These are phyloP conservation scores for Sphaerophoria taeniata DNA, from an alignment of 2,888 invertebrate genomes.

Conservation along the genomic window DNA sequence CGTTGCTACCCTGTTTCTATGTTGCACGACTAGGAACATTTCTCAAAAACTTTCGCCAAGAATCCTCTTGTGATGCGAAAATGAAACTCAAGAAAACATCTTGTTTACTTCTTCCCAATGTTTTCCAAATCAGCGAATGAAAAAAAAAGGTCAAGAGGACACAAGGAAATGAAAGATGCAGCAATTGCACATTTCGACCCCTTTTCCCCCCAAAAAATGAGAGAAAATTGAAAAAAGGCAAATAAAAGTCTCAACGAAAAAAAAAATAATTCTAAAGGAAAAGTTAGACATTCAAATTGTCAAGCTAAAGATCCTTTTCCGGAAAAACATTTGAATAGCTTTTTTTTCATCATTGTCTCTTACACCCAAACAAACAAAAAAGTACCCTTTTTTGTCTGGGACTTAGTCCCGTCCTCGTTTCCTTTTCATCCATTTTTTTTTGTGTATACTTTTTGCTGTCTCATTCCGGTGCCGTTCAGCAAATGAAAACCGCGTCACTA, in stretches of 20 bases:
- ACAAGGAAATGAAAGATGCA: conserved; percentile 23
- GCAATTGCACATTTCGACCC: conserved; percentile 44
- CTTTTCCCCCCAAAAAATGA: neutral
- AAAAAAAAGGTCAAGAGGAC: conserved; percentile 29
- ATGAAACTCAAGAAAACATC: conserved; percentile 45
- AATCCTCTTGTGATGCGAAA: conserved; percentile 25
- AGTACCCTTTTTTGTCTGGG: conserved; percentile 30
- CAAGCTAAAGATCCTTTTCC: conserved; percentile 70
- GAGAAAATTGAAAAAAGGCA: conserved; percentile 9
- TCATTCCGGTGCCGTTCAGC: conserved; percentile 19
- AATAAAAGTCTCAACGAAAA: neutral
- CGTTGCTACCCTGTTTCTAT: neutral
- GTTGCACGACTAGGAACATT: conserved; percentile 27
- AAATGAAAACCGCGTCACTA: conserved; percentile 67
- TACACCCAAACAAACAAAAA: conserved; percentile 8
- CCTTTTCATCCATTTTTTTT: conserved; percentile 5
- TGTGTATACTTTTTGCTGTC: neutral
- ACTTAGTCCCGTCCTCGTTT: conserved; percentile 40
- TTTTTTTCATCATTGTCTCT: conserved; percentile 22
- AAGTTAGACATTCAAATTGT: conserved; percentile 66
- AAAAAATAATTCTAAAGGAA: conserved; percentile 1
- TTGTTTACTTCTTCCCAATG: conserved; percentile 66
- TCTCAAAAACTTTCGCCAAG: conserved; percentile 38
- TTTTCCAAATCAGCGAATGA: conserved; percentile 8
- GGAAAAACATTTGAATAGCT: conserved; percentile 65